phyloP scores from a whole-genome alignment of 2,797 vertebrate genomes.

The Eurystomus glaucurus region DNA sequence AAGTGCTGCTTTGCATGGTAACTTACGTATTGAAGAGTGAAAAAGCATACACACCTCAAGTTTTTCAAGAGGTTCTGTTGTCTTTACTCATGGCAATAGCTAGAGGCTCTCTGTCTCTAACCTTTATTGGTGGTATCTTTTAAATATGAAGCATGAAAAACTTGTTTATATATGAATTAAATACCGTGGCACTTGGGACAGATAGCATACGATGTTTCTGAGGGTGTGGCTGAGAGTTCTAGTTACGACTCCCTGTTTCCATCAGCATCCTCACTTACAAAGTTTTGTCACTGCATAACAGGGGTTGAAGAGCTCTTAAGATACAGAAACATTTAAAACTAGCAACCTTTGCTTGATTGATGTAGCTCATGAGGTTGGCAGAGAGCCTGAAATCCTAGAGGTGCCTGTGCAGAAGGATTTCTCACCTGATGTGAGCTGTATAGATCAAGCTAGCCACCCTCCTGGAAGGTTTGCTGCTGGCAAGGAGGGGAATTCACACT shows the following conservation, averaged over 20 bases:
- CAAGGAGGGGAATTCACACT: not conserved
- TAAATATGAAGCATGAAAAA: not conserved
- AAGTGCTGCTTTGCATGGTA: not conserved
- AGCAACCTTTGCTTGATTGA: not conserved
- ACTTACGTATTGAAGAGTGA: not conserved
- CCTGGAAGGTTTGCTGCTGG: not conserved
- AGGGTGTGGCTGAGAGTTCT: not conserved
- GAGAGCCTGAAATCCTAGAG: not conserved
- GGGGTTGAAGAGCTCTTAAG: not conserved
- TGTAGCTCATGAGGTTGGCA: not conserved
- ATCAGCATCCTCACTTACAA: not conserved
- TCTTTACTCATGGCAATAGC: not conserved
- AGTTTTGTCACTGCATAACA: not conserved
- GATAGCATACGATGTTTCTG: not conserved
- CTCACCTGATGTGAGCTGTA: not conserved
- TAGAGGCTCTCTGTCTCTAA: not conserved
- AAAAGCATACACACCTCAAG: not conserved
- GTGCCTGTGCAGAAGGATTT: not conserved
- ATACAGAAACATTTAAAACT: not conserved
- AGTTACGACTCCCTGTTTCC: not conserved
- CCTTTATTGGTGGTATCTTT: not conserved
- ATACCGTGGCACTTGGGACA: not conserved
- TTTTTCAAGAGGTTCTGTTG: not conserved
- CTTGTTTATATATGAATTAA: not conserved
- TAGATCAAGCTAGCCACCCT: not conserved